These are phyloP conservation scores for Sander lucioperca DNA, from an alignment of 2,113 vertebrate species.

Conservation along the genomic window DNA sequence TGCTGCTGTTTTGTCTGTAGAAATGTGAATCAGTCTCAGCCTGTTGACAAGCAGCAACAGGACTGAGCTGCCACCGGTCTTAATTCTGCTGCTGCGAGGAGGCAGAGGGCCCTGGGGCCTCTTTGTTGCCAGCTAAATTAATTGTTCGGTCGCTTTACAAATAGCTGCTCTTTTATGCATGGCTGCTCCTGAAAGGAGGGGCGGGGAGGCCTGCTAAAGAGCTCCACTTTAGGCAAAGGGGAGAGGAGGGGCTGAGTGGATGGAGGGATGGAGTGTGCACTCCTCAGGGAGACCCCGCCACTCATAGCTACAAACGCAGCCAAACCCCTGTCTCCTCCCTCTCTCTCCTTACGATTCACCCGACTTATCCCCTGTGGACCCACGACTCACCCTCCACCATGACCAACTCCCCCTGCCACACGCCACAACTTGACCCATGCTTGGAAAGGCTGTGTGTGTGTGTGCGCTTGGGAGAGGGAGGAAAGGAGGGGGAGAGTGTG, in stretches of 20 bases:
- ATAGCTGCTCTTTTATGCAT: slow-evolving; percentile 86
- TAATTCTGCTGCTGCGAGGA: slow-evolving; percentile 64
- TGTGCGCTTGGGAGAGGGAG: background rate
- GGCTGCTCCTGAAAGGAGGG: slow-evolving; percentile 79
- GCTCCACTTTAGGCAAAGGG: slow-evolving; percentile 76
- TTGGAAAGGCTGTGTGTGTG: slow-evolving; percentile 18
- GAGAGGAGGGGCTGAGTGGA: slow-evolving; percentile 68
- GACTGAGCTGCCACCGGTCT: slow-evolving; percentile 72
- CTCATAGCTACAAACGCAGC: slow-evolving; percentile 70
- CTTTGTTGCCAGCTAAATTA: slow-evolving; percentile 85
- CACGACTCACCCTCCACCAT: slow-evolving; percentile 31
- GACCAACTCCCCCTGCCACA: slow-evolving; percentile 61
- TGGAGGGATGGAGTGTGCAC: slow-evolving; percentile 53
- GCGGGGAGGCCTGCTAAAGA: slow-evolving; percentile 76
- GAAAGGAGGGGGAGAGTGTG: slow-evolving; percentile 29
- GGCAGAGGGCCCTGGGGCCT: slow-evolving; percentile 76
- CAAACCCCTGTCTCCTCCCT: slow-evolving; percentile 57
- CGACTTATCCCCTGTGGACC: slow-evolving; percentile 58
- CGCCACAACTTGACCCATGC: slow-evolving; percentile 68
- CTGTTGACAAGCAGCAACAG: slow-evolving; percentile 82
- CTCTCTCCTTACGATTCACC: slow-evolving; percentile 49
- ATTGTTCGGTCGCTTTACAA: slow-evolving; percentile 85
- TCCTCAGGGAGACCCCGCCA: slow-evolving; percentile 67
- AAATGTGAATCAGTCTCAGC: slow-evolving; percentile 71
- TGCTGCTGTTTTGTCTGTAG: slow-evolving; percentile 55